phyloP scores from a whole-genome alignment of 2,113 vertebrate genomes.

The Heliornis fulica region DNA sequence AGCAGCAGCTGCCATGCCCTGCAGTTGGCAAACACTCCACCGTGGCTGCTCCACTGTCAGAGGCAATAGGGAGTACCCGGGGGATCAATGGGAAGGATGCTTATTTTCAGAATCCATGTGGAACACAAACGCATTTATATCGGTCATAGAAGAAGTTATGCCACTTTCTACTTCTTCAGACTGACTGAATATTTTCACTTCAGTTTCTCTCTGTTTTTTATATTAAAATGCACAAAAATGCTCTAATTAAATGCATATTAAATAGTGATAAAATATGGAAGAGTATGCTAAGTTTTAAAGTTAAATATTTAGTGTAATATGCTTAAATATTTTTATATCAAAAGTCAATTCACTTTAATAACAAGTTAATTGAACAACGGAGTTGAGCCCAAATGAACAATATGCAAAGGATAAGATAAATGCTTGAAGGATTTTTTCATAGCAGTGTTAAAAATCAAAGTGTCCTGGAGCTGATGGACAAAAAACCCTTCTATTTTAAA shows the following conservation, averaged over 20 bases:
- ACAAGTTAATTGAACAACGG: neutral
- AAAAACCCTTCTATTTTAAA: neutral
- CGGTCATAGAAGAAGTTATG: neutral
- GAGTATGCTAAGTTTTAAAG: neutral
- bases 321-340: neutral
- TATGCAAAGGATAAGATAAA: neutral
- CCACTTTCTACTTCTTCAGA: neutral
- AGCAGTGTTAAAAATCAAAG: neutral
- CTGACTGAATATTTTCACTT: neutral
- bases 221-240: neutral
- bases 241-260: neutral
- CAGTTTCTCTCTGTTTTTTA: neutral
- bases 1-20: rapidly evolving
- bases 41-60: too few relatives aligned
- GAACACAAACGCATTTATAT: neutral
- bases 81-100: neutral
- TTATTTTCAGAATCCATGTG: neutral
- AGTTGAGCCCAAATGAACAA: neutral
- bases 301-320: neutral
- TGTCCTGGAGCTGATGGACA: neutral
- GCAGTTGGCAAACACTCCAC: neutral
- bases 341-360: neutral
- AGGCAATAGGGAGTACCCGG: too few relatives aligned
- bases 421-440: neutral
- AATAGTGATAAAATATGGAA: neutral